phyloP scores from a whole-genome alignment of 2,113 vertebrate genomes.

The Urocitellus parryii region DNA sequence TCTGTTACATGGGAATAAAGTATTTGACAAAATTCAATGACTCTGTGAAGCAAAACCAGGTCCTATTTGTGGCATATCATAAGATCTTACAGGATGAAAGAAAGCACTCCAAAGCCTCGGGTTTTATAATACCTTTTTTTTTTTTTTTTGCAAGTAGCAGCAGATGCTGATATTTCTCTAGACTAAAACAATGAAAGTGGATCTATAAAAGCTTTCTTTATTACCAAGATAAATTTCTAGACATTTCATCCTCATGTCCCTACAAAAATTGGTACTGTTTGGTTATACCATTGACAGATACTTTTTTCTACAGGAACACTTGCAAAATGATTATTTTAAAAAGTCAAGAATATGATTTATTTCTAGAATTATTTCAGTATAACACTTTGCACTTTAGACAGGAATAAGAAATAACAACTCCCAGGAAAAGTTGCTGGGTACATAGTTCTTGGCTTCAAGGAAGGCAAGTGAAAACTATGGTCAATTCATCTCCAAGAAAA shows the following conservation, averaged over 20 bases:
- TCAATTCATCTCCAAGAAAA: background rate
- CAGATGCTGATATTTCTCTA: slow-evolving; percentile 27
- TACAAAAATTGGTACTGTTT: background rate
- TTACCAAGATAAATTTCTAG: background rate
- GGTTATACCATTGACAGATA: background rate
- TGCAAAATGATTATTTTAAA: slow-evolving; percentile 46
- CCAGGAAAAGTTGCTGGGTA: background rate
- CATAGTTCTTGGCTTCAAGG: background rate
- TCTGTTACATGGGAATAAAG: slow-evolving; percentile 17
- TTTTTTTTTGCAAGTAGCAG: background rate
- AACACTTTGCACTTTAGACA: background rate
- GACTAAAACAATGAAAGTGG: slow-evolving; percentile 45
- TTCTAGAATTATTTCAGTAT: background rate
- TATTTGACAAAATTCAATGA: slow-evolving; percentile 29
- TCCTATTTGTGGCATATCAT: slow-evolving; percentile 41
- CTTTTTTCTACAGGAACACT: background rate
- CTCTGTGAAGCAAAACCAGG: slow-evolving; percentile 32
- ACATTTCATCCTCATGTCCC: background rate
- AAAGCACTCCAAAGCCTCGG: slow-evolving; percentile 8
- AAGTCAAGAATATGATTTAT: slow-evolving; percentile 27
- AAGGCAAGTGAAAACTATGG: background rate
- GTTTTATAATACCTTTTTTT: slow-evolving; percentile 43
- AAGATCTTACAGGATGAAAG: slow-evolving; percentile 11
- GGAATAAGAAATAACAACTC: background rate
- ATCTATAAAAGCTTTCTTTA: background rate